Conservation (phyloP, 35 echinoderm and acorn worm genomes). For the Ophioderma brevispina region DNA sequence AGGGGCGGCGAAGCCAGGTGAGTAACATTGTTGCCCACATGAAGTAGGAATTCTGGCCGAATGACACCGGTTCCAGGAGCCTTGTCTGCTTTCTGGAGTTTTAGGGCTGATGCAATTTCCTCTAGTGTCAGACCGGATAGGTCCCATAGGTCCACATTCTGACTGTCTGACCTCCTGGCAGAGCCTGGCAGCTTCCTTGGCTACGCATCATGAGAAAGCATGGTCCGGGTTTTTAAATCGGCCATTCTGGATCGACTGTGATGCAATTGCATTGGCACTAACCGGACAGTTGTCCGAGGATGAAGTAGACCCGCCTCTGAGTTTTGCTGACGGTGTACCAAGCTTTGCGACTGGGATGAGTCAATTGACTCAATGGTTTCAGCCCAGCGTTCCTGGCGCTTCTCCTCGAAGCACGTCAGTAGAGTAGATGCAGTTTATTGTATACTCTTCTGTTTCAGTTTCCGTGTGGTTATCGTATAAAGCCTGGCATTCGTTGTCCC, state of each 20-base stretch:
- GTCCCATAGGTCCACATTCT: not conserved
- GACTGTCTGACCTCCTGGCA: not conserved
- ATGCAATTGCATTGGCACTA: not conserved
- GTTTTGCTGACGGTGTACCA: slow-evolving; percentile 11
- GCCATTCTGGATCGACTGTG: not conserved
- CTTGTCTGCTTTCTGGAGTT: no score
- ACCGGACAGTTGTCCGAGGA: not conserved
- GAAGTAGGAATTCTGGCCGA: slow-evolving; percentile 21
- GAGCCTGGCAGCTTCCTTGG: not conserved
- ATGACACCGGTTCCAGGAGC: slow-evolving; percentile 25
- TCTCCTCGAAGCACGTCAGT: not conserved
- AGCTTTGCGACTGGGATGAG: not conserved
- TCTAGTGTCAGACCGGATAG: not conserved
- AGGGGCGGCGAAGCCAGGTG: not conserved
- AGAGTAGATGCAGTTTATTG: not conserved
- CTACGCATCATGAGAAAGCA: not conserved
- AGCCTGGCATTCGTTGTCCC: slow-evolving; percentile 16
- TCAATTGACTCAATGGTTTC: slow-evolving; percentile 15
- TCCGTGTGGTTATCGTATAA: not conserved
- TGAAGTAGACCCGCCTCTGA: slow-evolving; percentile 6
- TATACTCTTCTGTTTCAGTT: not conserved
- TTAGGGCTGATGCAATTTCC: no score
- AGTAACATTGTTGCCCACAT: not conserved
- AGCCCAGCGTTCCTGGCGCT: slow-evolving; percentile 8
- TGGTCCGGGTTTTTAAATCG: not conserved